These are phyloP conservation scores for Prinia subflava DNA, from an alignment of 2,113 vertebrate genomes.

Conservation along the genomic window DNA sequence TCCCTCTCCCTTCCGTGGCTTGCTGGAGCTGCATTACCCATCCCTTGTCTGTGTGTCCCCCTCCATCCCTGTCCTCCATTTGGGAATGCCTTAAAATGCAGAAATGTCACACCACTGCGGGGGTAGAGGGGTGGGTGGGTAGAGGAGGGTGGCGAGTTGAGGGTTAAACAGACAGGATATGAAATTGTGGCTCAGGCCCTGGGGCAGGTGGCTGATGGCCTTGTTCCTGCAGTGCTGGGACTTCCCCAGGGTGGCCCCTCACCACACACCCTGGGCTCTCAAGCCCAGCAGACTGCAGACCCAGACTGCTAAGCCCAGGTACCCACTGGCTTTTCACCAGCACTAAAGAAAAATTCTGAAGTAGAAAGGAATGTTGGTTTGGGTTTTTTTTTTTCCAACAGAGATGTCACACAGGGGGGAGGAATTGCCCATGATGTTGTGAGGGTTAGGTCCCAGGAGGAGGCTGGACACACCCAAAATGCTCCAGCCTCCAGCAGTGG, in stretches of 20 bases:
- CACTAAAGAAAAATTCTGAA: neutral
- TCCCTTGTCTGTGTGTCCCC: neutral
- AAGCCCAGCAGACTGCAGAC: neutral
- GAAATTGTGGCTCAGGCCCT: neutral
- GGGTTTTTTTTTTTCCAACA: neutral
- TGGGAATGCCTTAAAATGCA: neutral
- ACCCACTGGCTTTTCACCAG: neutral
- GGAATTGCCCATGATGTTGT: neutral
- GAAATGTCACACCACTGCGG: neutral
- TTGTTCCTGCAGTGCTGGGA: neutral
- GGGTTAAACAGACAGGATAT: neutral
- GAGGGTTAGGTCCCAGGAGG: neutral
- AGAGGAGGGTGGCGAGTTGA: neutral
- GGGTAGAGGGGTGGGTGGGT: accelerated
- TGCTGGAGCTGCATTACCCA: neutral
- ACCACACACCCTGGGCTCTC: neutral
- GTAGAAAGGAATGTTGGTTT: neutral
- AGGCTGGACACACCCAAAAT: neutral
- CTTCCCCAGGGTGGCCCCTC: neutral
- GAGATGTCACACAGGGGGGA: neutral
- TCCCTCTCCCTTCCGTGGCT: neutral
- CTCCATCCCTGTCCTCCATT: neutral
- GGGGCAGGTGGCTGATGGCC: neutral
- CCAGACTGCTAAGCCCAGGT: neutral
- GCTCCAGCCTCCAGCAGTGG: neutral